Evolutionary conservation across 2,113 vertebrate species (phyloP), one percentile per base, ranked within the genome.

Genomic region (Gopherus flavomarginatus): DNA sequence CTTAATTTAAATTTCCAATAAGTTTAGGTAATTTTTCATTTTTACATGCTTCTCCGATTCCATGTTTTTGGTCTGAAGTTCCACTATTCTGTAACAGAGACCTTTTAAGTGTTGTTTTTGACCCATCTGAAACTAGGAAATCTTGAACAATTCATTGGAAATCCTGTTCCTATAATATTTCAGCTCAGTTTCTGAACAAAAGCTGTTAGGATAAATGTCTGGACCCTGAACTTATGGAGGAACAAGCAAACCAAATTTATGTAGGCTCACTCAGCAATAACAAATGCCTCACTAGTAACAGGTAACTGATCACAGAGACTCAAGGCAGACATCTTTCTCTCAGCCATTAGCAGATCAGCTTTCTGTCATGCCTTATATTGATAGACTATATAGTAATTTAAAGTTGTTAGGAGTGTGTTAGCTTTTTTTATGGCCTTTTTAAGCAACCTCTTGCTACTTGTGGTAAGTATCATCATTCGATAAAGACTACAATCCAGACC

Each of bases 401-500:
- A 90, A 88, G 78, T 87, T 82, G 84, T 97, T 89, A 92, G 88
- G 62, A 87, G 77, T 88, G 89, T 42, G 42, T 3, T 17, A 12
- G 49, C 17, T 80, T 50, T 56, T 17, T 93, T 93, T 56, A 93
- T 53, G 90, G 96, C 81, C 88, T 89, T 88, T 93, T 93, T 95
- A 78, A 52, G 90, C 62, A 95, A 94, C 97, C 93, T 93, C 87
- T 93, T 82, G 84, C 94, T 90, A 89, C 80, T 87, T 82, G 95
- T 97, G 96, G 96, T 95, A 26, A 80, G 89, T 90, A 97, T 96
- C 90, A 85, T 95, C 95, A 88, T 93, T 96, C 94, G 93, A 85
- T 97, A 95, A 94, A 86, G 94, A 97, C 95, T 96, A 83, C 81
- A 92, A 79, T 95, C 89, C 97, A 97, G 98, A 95, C 97, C 95